These are phyloP conservation scores for human DNA, from an alignment of 2,113 vertebrate species.

Conservation along the genomic window GRCh38 chr7:9932501-9933000, in stretches of 20 bases:
- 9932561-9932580: not conserved
- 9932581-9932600: not conserved
- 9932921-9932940: too few relatives aligned
- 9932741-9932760: not conserved
- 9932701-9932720: not conserved
- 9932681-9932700: not conserved
- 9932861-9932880: too few relatives aligned
- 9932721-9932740: not conserved
- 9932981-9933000: too few relatives aligned
- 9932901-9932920: too few relatives aligned
- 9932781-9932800: too few relatives aligned
- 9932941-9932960: too few relatives aligned
- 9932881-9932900: too few relatives aligned
- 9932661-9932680: not conserved
- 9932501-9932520: not conserved
- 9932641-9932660: not conserved
- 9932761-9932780: too few relatives aligned
- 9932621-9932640: not conserved
- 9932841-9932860: too few relatives aligned
- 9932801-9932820: too few relatives aligned
- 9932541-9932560: not conserved
- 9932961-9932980: too few relatives aligned
- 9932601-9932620: not conserved
- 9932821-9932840: too few relatives aligned
- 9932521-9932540: not conserved